Evolutionary conservation across 2,797 vertebrate genomes (phyloP).

Genomic region (Distichodus sexfasciatus): DNA sequence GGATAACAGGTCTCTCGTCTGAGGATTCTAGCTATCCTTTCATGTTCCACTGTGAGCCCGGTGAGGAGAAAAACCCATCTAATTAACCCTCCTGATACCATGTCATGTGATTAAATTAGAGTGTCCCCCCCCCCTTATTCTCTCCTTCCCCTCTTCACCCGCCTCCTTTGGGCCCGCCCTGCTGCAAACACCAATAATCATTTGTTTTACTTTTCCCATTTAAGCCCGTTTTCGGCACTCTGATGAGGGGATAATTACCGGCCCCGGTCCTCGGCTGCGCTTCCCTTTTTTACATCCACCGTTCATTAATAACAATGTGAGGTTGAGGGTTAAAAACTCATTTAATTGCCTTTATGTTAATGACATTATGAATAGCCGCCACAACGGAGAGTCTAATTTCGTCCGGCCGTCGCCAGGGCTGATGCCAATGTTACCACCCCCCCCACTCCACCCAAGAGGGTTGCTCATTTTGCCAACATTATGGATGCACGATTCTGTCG

Average conservation of each 20-base stretch:
- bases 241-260: conserved; percentile 96
- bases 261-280: conserved; percentile 88
- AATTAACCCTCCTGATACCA: conserved; percentile 94
- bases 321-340: conserved; percentile 99
- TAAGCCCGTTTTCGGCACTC: conserved; percentile 88
- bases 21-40: conserved; percentile 75
- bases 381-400: conserved; percentile 90
- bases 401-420: conserved; percentile 92
- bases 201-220: conserved; percentile 95
- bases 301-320: conserved; percentile 99
- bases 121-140: conserved; percentile 56
- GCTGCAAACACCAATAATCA: conserved; percentile 92
- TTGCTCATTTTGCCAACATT: conserved; percentile 94
- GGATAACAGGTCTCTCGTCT: conserved; percentile 75
- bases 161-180: conserved; percentile 84
- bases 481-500: conserved; percentile 57
- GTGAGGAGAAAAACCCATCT: conserved; percentile 85
- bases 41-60: conserved; percentile 70
- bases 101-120: conserved; percentile 95
- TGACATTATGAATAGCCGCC: conserved; percentile 97
- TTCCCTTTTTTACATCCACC: conserved; percentile 70
- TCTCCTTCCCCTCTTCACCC: conserved; percentile 2
- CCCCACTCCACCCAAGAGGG: conserved; percentile 85
- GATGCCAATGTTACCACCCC: no score
- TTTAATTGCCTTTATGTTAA: conserved; percentile 99